These are phyloP conservation scores for Drepana arcuata DNA, from an alignment of 1,140 invertebrate genomes.

Conservation along the genomic window DNA sequence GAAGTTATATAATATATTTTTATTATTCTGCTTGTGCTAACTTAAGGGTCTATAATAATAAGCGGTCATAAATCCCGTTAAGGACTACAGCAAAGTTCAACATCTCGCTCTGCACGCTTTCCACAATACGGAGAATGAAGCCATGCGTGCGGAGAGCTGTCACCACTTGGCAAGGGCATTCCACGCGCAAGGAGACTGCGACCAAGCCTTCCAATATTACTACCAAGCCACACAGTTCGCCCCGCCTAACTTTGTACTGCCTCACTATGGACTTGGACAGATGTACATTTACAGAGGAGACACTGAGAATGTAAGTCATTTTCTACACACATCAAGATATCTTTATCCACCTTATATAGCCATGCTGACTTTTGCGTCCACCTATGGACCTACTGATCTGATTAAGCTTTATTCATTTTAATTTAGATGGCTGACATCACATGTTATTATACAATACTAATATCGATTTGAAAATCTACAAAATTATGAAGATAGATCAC, in stretches of 20 bases:
- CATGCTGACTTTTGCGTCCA: too few species aligned
- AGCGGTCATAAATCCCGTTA: too few species aligned
- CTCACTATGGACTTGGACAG: slow-evolving; percentile 98
- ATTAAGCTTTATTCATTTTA: too few species aligned
- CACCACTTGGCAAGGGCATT: slow-evolving; percentile 97
- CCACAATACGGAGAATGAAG: slow-evolving; percentile 99
- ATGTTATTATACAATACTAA: too few species aligned
- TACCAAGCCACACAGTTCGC: slow-evolving; percentile 99
- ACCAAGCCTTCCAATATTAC: slow-evolving; percentile 99
- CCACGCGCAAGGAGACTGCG: slow-evolving; percentile 96
- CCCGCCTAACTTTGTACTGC: slow-evolving; percentile 93
- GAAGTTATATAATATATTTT: too few species aligned
- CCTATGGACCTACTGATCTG: too few species aligned
- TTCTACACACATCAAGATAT: slow-evolving; percentile 9
- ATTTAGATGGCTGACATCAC: too few species aligned
- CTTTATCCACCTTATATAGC: too few species aligned
- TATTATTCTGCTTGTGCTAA: too few species aligned
- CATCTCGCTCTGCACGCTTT: slow-evolving; percentile 97
- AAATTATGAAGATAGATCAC: too few species aligned
- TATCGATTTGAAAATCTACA: too few species aligned
- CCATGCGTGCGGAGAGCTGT: slow-evolving; percentile 98
- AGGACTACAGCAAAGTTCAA: slow-evolving; percentile 96
- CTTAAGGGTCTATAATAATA: too few species aligned
- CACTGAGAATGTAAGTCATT: slow-evolving; percentile 89
- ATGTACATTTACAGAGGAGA: slow-evolving; percentile 99